phyloP scores from a whole-genome alignment of 2,888 invertebrate species.

The Andrena haemorrhoa region DNA sequence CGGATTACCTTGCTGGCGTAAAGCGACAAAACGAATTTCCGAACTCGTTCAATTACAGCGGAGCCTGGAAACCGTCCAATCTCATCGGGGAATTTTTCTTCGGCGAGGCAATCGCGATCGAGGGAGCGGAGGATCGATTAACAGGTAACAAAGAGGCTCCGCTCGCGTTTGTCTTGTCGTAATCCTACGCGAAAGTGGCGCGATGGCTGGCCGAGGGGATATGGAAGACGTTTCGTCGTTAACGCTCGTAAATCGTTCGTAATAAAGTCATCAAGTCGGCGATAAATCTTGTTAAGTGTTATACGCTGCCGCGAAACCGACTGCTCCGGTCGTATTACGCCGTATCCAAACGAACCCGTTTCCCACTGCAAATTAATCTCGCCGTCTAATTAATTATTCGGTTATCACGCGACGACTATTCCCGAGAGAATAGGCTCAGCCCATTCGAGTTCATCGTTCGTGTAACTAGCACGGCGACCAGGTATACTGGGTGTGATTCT shows the following conservation, averaged over 20 bases:
- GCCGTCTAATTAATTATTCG: constrained; percentile 81
- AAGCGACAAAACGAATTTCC: constrained; percentile 30
- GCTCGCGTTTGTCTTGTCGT: not conserved
- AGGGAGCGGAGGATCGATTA: constrained; percentile 11
- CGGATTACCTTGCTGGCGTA: not conserved
- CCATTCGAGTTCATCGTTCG: constrained; percentile 72
- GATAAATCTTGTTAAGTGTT: constrained; percentile 71
- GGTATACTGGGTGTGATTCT: constrained; percentile 4
- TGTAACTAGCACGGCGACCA: constrained; percentile 47
- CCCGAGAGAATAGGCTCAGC: constrained; percentile 66
- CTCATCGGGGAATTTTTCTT: constrained; percentile 16
- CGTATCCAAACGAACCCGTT: constrained; percentile 68
- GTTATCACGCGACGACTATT: constrained; percentile 78
- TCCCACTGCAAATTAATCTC: constrained; percentile 77
- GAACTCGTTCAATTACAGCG: constrained; percentile 24
- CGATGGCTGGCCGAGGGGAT: no score
- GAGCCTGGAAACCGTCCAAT: constrained; percentile 28
- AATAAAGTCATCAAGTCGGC: constrained; percentile 72
- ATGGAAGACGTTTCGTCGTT: constrained; percentile 52
- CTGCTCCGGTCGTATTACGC: constrained; percentile 60
- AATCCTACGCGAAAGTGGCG: not conserved
- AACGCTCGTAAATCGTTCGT: constrained; percentile 64
- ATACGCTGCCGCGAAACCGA: constrained; percentile 55
- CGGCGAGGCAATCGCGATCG: constrained; percentile 6
- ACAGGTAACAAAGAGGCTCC: constrained; percentile 21